Evolutionary conservation across 2,888 invertebrate species (phyloP), one percentile per base, ranked within the genome.

Genomic region (Drosophila vallismaia): DNA sequence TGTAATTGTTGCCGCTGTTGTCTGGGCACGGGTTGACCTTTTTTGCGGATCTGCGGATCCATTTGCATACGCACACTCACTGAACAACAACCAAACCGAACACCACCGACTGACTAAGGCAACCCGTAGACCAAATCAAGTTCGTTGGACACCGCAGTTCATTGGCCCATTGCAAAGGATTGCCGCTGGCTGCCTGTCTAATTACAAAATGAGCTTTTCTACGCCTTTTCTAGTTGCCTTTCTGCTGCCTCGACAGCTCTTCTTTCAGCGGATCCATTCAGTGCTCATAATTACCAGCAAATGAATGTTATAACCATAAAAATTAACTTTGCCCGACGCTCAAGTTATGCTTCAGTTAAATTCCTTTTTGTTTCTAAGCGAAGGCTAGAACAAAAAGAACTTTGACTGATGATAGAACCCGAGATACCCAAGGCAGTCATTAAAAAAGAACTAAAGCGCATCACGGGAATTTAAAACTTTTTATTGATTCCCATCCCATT

Each of bases 281-380:
- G 40, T 38, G 74, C 68, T 77, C 78, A 84, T 83, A 82, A 83
- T 82, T 85, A 85, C 80, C 70, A 77, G 79, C 85, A 85, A 84
- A 84, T 85, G 85, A 81, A 83, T 79, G 85, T 83, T 85, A 77
- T 76, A 84, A 70, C 71, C 84, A 85, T 81, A 84, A 84, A 83
- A 85, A 82, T 82, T 77, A 74, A 80, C 78, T 82, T 80, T 66
- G 46, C 72, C 78, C 74, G 76, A 77, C 74, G 79, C 84, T 57
- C 40, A 77, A 82, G 82, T 83, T 85, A 75, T 82, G 83, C 85
- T 85, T 85, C 80, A 82, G 85, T 85, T 75, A 85, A 80, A 85
- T 78, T 77, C 77, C 70, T 66, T 71, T 79, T 80, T 82, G 49
- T 50, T 26, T 40, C 38, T 50, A 40, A 40, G 40, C 29, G 10